Base-by-base conservation (phyloP, 2,797 vertebrate genomes). In the Tadarida brasiliensis region DNA sequence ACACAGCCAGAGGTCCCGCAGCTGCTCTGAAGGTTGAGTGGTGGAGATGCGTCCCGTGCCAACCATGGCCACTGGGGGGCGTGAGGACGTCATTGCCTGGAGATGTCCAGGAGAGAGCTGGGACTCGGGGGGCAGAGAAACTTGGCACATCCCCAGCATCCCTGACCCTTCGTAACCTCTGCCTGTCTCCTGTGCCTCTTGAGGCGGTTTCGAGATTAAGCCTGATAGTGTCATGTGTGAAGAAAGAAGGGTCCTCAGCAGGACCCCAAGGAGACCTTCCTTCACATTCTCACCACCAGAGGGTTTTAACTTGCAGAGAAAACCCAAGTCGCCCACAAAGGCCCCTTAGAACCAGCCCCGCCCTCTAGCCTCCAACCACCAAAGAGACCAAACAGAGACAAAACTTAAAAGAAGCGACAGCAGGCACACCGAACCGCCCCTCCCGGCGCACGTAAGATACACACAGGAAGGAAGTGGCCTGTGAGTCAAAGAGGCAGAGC, bases 401-500 rank as follows among this genome's bases (percentile, higher is more conserved):
- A 51, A 87, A 81, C 74, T 88, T 83, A 26, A 74, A 87, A 96
- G 91, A 76, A 93, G 19, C 56, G 65, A 74, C 91, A 59, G 19
- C 85, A 78, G 56, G 26, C n/a, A 5, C 17, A 1, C 44, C 0
- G 26, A 68, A 51, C 70, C 15, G 3, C 83, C 87, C 71, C 0
- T 4, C 20, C 90, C 57, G 85, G 80, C 7, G 0, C 39, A 82
- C 1, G 2, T 78, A 47, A 95, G 77, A 95, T 35, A 89, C 30
- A 90, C 94, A 94, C 94, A 96, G 97, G 97, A 97, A 97, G 97
- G 97, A 97, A 97, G 97, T 77, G 95, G 96, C 87, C 3, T n/a
- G 80, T 84, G 95, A 85, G 68, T 97, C 97, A 95, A 81, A 87
- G 90, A 63, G 61, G 86, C 86, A 47, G 30, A 24, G 77, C 78